Evolutionary conservation across 2,888 invertebrate species (phyloP), one percentile per base, ranked within the genome.

Genomic region (Thymelicus acteon): DNA sequence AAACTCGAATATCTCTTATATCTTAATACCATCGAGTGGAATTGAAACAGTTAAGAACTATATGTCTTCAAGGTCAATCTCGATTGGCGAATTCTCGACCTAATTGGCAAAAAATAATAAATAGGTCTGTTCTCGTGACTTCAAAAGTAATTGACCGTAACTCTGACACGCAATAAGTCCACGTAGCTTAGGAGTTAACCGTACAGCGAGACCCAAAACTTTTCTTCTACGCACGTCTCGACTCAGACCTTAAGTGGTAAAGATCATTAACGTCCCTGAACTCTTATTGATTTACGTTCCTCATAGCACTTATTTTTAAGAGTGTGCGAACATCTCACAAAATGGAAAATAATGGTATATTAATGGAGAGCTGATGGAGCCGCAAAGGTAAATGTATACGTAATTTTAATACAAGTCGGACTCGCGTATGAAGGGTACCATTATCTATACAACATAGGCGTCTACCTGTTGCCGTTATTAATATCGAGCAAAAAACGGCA

Each of bases 201-300:
- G 7, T 19, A 63, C 63, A 19, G 57, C 37, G 54, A 61, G 54
- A 57, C 68, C 62, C 68, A 48, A 63, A 63, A 69, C 63, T 69
- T 69, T 69, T 58, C 48, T 61, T 48, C 58, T 63, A 58, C 57
- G 44, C 39, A 69, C 61, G 63, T 63, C 52, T n/a, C 69, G 49
- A 39, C 24, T 8, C 15, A 13, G 37, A 63, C 63, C 58, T 69
- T 69, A 58, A 58, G 69, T 60, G 66, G 66, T 58, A 58, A 66
- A 63, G 63, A 69, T 58, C 63, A 63, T 69, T 69, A 63, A 69
- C 63, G 49, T 69, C 63, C 39, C 15, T 69, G 63, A 63, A 58
- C 58, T 60, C 48, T 63, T 69, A 69, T 63, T 58, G 60, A 47
- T 69, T 69, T 69, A 58, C 40, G 48, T 58, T 58, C 19, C 58